Percentiles rank a stretch among this genome's conserved stretches.
Evolutionary conservation across 2,888 invertebrate genomes (phyloP).

Genomic region (Eupithecia abbreviata): DNA sequence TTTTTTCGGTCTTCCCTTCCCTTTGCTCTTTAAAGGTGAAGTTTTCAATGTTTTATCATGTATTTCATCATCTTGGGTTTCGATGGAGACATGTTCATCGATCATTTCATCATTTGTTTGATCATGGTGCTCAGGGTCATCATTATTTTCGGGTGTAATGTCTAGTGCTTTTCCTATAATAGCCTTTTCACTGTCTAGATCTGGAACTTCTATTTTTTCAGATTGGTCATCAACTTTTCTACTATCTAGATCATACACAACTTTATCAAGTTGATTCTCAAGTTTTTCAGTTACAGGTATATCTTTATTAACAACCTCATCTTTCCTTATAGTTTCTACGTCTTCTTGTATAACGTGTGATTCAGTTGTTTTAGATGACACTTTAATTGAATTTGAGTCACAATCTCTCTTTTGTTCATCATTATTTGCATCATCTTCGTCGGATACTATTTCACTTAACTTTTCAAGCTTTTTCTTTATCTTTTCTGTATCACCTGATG

Average conservation of each 20-base stretch:
- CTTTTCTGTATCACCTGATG: constrained; percentile 74
- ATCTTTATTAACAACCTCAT: neutral
- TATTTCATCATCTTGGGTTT: constrained; percentile 3
- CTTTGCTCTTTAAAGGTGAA: constrained; percentile 23
- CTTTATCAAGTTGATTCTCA: neutral
- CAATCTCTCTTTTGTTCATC: constrained; percentile 16
- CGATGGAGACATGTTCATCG: neutral
- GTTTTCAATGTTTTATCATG: constrained; percentile 4
- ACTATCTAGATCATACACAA: neutral
- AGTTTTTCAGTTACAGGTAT: constrained; percentile 10
- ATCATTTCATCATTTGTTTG: constrained; percentile 16
- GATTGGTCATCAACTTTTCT: neutral
- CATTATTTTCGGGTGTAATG: constrained; percentile 8
- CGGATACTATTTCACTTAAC: constrained; percentile 82
- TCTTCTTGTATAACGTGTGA: neutral
- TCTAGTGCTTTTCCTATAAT: constrained; percentile 20
- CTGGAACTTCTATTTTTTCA: neutral
- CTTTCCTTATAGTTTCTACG: neutral
- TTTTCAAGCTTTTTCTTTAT: constrained; percentile 84
- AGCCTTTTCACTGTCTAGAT: constrained; percentile 24
- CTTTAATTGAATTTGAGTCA: constrained; percentile 2
- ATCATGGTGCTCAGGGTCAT: neutral
- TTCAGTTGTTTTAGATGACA: neutral
- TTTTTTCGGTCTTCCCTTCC: constrained; percentile 27
- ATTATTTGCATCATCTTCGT: constrained; percentile 63